These are phyloP conservation scores for Phenacoccus solenopsis DNA, from an alignment of 1,140 invertebrate species.

Conservation along the genomic window DNA sequence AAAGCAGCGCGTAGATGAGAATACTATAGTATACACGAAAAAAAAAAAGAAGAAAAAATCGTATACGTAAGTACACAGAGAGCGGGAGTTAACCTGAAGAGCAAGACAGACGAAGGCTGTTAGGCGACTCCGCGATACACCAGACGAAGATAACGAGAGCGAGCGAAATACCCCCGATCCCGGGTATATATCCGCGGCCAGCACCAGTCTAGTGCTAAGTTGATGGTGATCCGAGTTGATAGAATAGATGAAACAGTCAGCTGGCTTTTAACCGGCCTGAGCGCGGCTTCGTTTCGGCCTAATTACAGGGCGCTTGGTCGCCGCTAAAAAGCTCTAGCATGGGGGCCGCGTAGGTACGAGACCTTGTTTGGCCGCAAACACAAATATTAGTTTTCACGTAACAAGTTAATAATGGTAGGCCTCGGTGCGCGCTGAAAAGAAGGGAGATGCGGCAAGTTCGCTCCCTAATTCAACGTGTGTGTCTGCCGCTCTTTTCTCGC, in stretches of 20 bases:
- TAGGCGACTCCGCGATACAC: too few species aligned
- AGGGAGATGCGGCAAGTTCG: not conserved
- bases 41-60: too few species aligned
- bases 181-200: not conserved
- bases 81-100: too few species aligned
- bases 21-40: not conserved
- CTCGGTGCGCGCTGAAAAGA: not conserved
- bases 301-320: not conserved
- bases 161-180: too few species aligned
- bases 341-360: not conserved
- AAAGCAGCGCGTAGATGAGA: not conserved
- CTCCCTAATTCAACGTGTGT: constrained; percentile 1
- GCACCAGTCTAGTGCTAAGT: not conserved
- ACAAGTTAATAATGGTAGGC: constrained; percentile 1
- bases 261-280: not conserved
- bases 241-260: not conserved
- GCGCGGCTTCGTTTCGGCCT: not conserved
- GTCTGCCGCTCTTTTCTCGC: not conserved
- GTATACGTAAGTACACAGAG: too few species aligned
- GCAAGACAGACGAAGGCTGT: too few species aligned
- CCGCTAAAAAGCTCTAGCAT: not conserved
- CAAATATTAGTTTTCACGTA: constrained; percentile 3
- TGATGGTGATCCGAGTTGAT: not conserved
- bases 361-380: constrained; percentile 1
- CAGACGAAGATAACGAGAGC: too few species aligned